phyloP scores from a whole-genome alignment of 1,140 invertebrate genomes.

The Cyclina sinensis region DNA sequence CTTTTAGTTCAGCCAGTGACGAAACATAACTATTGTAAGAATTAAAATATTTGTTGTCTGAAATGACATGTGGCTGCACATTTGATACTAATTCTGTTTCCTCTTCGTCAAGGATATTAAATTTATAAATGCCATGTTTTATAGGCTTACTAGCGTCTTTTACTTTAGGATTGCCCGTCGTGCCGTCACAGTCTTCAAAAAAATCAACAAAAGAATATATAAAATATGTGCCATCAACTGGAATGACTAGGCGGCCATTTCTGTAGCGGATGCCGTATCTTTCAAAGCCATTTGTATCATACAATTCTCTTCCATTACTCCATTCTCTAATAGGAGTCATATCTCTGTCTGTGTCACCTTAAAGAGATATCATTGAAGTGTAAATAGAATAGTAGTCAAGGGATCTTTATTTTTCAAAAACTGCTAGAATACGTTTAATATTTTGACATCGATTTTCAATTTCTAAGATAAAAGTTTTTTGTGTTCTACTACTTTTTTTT shows the following conservation, averaged over 20 bases:
- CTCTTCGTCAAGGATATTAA: slow-evolving; percentile 13
- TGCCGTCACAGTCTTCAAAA: not conserved
- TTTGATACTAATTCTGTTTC: not conserved
- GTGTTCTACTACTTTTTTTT: no score
- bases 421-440: no score
- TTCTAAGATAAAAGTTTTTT: no score
- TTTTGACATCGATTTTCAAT: no score
- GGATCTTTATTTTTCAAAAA: no score
- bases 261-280: slow-evolving; percentile 20
- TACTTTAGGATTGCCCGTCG: not conserved
- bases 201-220: slow-evolving; percentile 27
- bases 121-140: slow-evolving; percentile 26
- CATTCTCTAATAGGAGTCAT: slow-evolving; percentile 33
- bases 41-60: slow-evolving; percentile 20
- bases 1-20: slow-evolving; percentile 27
- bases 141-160: not conserved
- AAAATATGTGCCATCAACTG: slow-evolving; percentile 33
- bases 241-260: slow-evolving; percentile 27
- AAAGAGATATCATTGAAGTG: not conserved
- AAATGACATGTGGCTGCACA: not conserved
- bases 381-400: no score
- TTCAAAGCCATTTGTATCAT: slow-evolving; percentile 30
- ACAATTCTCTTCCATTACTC: slow-evolving; percentile 10
- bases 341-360: not conserved
- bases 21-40: not conserved